Conservation (phyloP, 2,113 vertebrate genomes). For the Callithrix jacchus region DNA sequence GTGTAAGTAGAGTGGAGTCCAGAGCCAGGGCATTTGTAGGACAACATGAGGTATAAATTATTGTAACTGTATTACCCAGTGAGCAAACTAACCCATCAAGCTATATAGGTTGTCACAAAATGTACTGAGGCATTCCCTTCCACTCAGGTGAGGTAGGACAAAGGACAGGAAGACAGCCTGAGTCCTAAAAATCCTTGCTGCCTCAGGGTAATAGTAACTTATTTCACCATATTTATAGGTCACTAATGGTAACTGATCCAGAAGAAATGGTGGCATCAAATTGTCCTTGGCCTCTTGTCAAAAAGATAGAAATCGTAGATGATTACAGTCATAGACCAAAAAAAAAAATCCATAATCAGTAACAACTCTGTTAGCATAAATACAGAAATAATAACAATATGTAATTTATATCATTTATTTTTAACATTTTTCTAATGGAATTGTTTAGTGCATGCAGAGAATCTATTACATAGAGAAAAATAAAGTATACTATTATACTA, state of each 20-base stretch:
- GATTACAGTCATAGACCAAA: not conserved
- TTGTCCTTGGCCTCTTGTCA: conserved; percentile 47
- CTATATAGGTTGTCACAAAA: conserved; percentile 75
- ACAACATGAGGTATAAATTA: conserved; percentile 59
- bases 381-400: not conserved
- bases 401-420: not conserved
- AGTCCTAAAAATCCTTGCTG: conserved; percentile 62
- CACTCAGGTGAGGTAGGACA: conserved; percentile 53
- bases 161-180: conserved; percentile 59
- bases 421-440: not conserved
- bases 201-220: conserved; percentile 64
- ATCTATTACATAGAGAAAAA: not conserved
- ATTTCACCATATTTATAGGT: conserved; percentile 63
- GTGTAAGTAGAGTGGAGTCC: not conserved
- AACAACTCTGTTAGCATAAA: not conserved
- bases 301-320: conserved; percentile 27
- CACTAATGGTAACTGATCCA: conserved; percentile 52
- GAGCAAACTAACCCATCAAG: conserved; percentile 71
- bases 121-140: conserved; percentile 62
- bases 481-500: not conserved
- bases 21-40: conserved; percentile 69
- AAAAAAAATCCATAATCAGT: not conserved
- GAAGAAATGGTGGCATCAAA: conserved; percentile 15
- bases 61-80: conserved; percentile 42
- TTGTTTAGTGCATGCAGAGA: not conserved